Base-by-base conservation (phyloP, 1,140 invertebrate genomes). In the Colletes gigas region DNA sequence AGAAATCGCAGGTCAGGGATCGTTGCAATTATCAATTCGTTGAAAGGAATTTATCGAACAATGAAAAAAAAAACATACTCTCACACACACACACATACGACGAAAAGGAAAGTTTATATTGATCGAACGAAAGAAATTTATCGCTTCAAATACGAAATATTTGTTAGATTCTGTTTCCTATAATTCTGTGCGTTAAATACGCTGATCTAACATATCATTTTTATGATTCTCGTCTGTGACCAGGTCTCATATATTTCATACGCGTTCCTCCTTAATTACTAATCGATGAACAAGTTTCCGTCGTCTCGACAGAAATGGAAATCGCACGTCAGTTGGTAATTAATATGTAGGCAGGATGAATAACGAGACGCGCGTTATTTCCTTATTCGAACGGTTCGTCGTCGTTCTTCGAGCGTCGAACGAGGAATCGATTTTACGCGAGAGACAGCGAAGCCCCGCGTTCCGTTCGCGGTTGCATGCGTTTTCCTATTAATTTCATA, bases 1-100 rank as follows among this genome's bases (percentile, higher is more conserved):
- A 76, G 82, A 75, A 83, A 74, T 74, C 71, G 44, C 8, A 60
- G 83, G 75, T 84, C 75, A 81, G 15, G 54, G 74, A 66, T 84
- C 77, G 68, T 57, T 30, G 30, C 44, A 15, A 54, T 21, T 65
- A 69, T 78, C 57, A 47, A 30, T 30, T 19, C 60, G n/a, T n/a
- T 14, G 44, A 5, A 55, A 68, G 52, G 57, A 60, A 72, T 62
- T 62, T 75, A 75, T 59, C 57, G 5, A n/a, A 4, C 41, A 30
- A n/a, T 10, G n/a, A 15, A 17, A 62, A 41, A 70, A 14, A 30
- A 60, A 62, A 71, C 0, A n/a, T n/a, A n/a, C n/a, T n/a, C n/a
- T n/a, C n/a, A n/a, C n/a, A n/a, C n/a, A 30, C 30, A 30, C 30
- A 63, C 30, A 52, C 30, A 30, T 41, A 21, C 54, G 12, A 54